Percentiles rank a stretch among this genome's conserved stretches.
These are phyloP conservation scores for Diorhabda sublineata DNA, from an alignment of 1,140 invertebrate genomes.

Conservation along the genomic window DNA sequence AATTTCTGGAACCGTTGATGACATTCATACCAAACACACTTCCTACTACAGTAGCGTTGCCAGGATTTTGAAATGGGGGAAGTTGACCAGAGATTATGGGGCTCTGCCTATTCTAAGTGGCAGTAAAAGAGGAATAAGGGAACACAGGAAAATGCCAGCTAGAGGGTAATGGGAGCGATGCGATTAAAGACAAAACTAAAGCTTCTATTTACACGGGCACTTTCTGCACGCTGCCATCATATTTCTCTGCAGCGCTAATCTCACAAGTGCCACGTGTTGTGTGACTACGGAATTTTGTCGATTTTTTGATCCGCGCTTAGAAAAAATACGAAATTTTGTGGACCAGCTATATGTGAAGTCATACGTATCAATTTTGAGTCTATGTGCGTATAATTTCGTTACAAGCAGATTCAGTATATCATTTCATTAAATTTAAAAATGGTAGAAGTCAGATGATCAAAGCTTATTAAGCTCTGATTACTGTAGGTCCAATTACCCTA, in stretches of 20 bases:
- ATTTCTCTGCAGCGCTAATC: neutral
- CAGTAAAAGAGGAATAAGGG: neutral
- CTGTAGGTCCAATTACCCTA: neutral
- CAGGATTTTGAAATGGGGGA: too few species aligned
- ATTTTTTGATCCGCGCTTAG: neutral
- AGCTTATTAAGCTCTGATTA: neutral
- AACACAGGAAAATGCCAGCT: neutral
- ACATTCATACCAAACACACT: too few species aligned
- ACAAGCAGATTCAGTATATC: neutral
- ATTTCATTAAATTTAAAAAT: conserved; percentile 7
- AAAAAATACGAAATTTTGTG: neutral
- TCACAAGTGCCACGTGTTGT: neutral
- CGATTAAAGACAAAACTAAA: neutral
- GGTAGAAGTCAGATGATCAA: neutral
- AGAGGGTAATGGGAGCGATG: neutral
- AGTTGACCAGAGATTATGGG: too few species aligned
- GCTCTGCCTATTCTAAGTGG: too few species aligned
- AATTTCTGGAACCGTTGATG: too few species aligned
- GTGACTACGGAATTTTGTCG: neutral
- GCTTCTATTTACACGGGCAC: neutral
- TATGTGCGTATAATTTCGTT: too few species aligned
- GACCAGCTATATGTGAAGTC: neutral
- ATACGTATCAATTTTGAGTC: neutral
- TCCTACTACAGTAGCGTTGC: too few species aligned
- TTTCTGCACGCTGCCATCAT: neutral